Evolutionary conservation across 2,888 invertebrate genomes (phyloP), one percentile per base, ranked within the genome.

Genomic region (Latheticus oryzae): DNA sequence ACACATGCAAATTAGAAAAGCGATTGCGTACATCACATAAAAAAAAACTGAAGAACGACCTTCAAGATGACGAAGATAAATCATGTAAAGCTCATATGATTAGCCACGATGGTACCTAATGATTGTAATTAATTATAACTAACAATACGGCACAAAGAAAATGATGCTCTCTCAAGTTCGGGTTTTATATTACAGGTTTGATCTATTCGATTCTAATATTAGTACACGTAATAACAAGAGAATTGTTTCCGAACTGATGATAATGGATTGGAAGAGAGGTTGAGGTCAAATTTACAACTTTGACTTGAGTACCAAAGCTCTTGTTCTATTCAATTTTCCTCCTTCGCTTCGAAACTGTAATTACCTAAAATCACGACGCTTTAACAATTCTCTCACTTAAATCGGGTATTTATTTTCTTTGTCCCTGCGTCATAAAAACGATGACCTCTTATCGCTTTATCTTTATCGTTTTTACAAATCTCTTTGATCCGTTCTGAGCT

Each of bases 1-100:
- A 21, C 16, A 19, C 33, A 53, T 53, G 53, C 53, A 53, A 42
- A 42, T 52, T 51, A 51, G 11, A 37, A 50, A 11, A 35, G 35
- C 5, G 45, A 26, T 16, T 13, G 11, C 23, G 19, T 23, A 8
- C 21, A 30, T n/a, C n/a, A n/a, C n/a, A n/a, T n/a, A n/a, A n/a
- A 16, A 19, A 19, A 37, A 13, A 13, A 15, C 16, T 3, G 5
- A 33, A 1, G 5, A 16, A 13, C 33, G 37, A 9, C 37, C 37
- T 37, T 37, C 37, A 8, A 37, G 19, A 7, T 9, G n/a, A 5
- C 5, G 11, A 16, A 5, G n/a, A 32, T 5, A 15, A 15, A 19
- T 7, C 9, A 33, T 9, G 3, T 17, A 19, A 17, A 33, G 4
- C 8, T n/a, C 26, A 3, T 26, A 26, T 26, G 7, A 26, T 26